Conservation (phyloP, 2,113 vertebrate genomes). For the Microtus montanus region DNA sequence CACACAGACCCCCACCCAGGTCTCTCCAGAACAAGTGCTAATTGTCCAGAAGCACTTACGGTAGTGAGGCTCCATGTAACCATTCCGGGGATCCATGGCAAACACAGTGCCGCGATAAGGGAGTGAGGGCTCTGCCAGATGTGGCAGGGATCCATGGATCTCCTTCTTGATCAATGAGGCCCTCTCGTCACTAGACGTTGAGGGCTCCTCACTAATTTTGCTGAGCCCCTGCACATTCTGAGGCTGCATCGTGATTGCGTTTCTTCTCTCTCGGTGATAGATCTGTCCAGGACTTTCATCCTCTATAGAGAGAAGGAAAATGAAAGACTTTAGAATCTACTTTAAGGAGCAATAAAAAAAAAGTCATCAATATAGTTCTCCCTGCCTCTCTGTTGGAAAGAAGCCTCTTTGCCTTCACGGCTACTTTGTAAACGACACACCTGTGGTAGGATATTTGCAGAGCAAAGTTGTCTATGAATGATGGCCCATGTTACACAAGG, state of each 20-base stretch:
- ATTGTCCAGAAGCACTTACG: slow-evolving; percentile 87
- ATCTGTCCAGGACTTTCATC: slow-evolving; percentile 94
- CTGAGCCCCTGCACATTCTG: slow-evolving; percentile 86
- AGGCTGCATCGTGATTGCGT: slow-evolving; percentile 93
- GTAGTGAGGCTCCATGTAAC: slow-evolving; percentile 96
- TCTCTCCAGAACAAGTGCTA: neutral
- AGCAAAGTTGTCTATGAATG: neutral
- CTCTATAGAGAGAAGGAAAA: slow-evolving; percentile 86
- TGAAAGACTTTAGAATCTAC: slow-evolving; percentile 75
- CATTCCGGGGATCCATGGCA: slow-evolving; percentile 95
- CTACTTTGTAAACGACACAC: neutral
- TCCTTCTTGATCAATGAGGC: slow-evolving; percentile 98
- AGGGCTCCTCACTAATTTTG: slow-evolving; percentile 95
- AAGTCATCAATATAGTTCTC: slow-evolving; percentile 27
- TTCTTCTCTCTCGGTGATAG: slow-evolving; percentile 97
- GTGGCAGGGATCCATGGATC: slow-evolving; percentile 93
- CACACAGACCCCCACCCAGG: fast-evolving
- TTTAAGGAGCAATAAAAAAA: slow-evolving; percentile 33
- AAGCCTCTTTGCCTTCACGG: neutral
- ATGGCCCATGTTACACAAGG: neutral
- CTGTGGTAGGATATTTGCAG: neutral
- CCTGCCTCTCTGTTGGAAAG: neutral
- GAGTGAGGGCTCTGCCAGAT: slow-evolving; percentile 93
- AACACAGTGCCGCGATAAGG: slow-evolving; percentile 95
- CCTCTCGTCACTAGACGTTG: slow-evolving; percentile 96